Base-by-base conservation (phyloP, 1,140 invertebrate genomes). In the Ptiloglossa arizonensis region DNA sequence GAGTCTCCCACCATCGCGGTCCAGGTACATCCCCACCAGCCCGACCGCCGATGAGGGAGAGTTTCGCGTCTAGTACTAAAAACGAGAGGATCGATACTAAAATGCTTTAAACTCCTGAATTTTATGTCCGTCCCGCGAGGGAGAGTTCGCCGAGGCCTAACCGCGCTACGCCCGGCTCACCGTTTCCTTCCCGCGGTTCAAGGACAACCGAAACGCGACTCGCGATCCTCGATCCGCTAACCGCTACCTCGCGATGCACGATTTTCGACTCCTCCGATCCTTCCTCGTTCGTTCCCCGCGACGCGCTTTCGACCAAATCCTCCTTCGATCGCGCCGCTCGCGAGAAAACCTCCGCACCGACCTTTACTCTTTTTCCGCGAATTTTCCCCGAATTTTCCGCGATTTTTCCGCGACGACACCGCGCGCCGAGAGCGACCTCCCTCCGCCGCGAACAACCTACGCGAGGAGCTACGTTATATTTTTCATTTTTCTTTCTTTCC, bases 61-160 rank as follows among this genome's bases (percentile, higher is more conserved):
- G 89, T 87, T 87, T 81, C 85, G 89, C 88, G 87, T 89, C 90
- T 91, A 91, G 90, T 91, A 89, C 89, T 91, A 92, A 92, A 92
- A 92, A 92, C 90, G 88, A 81, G 89, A 80, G 90, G 90, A 92
- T 92, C 91, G 91, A 92, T 92, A 92, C 91, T 91, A 92, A 92
- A 92, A 92, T 91, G 91, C 91, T 92, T 92, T 91, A 92, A 92
- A 92, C 90, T 92, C 88, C 90, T 88, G 91, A 90, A 91, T 92
- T 92, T 92, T 92, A 92, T 92, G 92, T 91, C 90, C 90, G 89
- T 85, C 87, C 86, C 54, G 50, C 11, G 50, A 22, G 50, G 24
- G 86, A 81, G 85, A 83, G 74, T 87, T 70, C 63, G 54, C 27
- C 38, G 41, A 15, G 60, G 62, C 63, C 62, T 68, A 48, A 67